Evolutionary conservation across 2,797 vertebrate genomes (phyloP), one percentile per base, ranked within the genome.

Genomic region (Sebastes alutus): DNA sequence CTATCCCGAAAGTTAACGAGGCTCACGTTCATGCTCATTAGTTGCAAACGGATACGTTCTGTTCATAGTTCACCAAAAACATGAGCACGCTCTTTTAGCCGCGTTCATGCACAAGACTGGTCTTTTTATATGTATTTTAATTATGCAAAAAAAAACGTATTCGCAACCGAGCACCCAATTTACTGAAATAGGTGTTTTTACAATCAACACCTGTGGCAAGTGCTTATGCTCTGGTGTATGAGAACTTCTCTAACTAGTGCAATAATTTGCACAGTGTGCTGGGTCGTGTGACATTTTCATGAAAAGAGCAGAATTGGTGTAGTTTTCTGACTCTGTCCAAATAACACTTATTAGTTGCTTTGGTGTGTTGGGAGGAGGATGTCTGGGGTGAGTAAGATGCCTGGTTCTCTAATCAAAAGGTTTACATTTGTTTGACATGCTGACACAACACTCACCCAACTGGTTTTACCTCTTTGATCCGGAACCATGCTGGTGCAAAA

Each of bases 401-500:
- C 30, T 38, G 23, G 6, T 30, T 72, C 46, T 54, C 54, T 84
- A 87, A 87, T 89, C 77, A 86, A 85, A 87, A 73, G 85, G 54
- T 72, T 85, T 88, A 58, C 18, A 81, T 89, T 72, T 80, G n/a
- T 84, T 81, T 82, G 69, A 64, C 60, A 58, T 67, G 62, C 85
- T 84, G 71, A 87, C 80, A 85, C 23, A 64, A 81, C 52, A 29
- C 63, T 80, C 29, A 67, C 33, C 72, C 71, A 56, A 27, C 76
- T 81, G 69, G 2, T 77, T 79, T 81, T 33, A 29, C 22, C 11
- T 66, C 70, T 90, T 83, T 90, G 78, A 89, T 88, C 46, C 63
- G 67, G 83, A 88, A 27, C 56, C 88, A 87, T 77, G 81, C 89
- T 88, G 88, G 35, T 67, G 8, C 55, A 87, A 78, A 87, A 86